These are phyloP conservation scores for Drosophila subpulchrella DNA, from an alignment of 1,140 invertebrate genomes.

Conservation along the genomic window DNA sequence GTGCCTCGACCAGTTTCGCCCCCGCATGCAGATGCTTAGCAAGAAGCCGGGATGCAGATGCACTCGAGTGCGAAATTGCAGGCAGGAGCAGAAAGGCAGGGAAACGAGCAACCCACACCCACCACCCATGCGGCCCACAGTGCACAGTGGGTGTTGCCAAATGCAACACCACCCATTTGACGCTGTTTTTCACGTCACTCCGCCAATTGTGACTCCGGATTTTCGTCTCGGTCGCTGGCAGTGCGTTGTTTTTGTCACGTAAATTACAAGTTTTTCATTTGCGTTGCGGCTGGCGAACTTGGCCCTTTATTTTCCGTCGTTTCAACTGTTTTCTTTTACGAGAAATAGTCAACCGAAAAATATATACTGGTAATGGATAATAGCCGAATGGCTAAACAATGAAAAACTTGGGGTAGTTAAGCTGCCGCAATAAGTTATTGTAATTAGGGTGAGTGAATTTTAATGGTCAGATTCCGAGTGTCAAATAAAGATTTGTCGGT, in stretches of 20 bases:
- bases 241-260: conserved; percentile 72
- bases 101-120: not conserved
- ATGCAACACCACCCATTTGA: conserved; percentile 52
- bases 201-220: conserved; percentile 12
- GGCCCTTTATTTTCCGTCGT: not conserved
- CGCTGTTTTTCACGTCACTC: conserved; percentile 68
- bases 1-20: conserved; percentile 46
- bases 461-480: conserved; percentile 17
- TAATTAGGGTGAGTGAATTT: conserved; percentile 21
- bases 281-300: conserved; percentile 19
- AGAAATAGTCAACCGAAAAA: conserved; percentile 19
- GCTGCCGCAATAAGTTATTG: conserved; percentile 9
- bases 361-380: conserved; percentile 4
- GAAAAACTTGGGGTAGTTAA: not conserved
- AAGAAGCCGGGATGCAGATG: conserved; percentile 52
- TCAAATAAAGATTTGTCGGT: conserved; percentile 12
- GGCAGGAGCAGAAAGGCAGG: conserved; percentile 53
- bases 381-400: conserved; percentile 20
- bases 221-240: conserved; percentile 20
- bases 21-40: conserved; percentile 46
- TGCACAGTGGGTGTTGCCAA: conserved; percentile 58
- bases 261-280: conserved; percentile 80
- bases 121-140: conserved; percentile 7
- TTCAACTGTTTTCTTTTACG: conserved; percentile 23
- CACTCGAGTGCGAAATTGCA: conserved; percentile 77